Conservation (phyloP, 2,888 invertebrate genomes). For the Megastigmus dorsalis region DNA sequence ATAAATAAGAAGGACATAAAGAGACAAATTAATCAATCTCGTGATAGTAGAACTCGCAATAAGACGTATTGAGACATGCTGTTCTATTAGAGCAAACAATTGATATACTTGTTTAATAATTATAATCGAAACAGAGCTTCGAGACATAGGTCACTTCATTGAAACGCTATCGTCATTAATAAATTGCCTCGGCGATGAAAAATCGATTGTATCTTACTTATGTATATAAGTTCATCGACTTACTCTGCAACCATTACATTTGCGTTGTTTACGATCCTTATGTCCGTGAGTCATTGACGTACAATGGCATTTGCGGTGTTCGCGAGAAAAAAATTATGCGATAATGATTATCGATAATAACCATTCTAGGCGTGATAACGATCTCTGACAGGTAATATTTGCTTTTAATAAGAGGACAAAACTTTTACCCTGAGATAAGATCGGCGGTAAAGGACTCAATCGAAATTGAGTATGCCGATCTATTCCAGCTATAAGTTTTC, state of each 20-base stretch:
- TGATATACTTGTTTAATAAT: too few species aligned
- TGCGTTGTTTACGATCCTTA: conserved; percentile 28
- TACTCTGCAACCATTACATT: conserved; percentile 14
- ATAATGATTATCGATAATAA: conserved; percentile 43
- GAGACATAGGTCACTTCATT: too few species aligned
- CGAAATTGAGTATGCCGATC: conserved; percentile 22
- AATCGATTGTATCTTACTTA: conserved; percentile 13
- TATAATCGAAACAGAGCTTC: too few species aligned
- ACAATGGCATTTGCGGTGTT: conserved; percentile 33
- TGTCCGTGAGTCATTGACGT: conserved; percentile 22
- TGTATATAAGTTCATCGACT: conserved; percentile 41
- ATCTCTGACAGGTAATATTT: conserved; percentile 46
- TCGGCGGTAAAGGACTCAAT: conserved; percentile 10
- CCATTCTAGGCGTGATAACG: conserved; percentile 8
- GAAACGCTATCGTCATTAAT: conserved; percentile 28
- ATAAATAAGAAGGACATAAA: too few species aligned
- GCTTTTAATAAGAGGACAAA: conserved; percentile 16
- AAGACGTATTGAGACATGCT: neutral
- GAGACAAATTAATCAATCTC: too few species aligned
- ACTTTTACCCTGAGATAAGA: conserved; percentile 20
- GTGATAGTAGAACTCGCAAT: too few species aligned
- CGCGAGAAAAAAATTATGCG: conserved; percentile 21
- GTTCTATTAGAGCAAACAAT: neutral
- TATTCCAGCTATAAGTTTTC: conserved; percentile 15
- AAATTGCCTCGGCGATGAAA: conserved; percentile 15